These are phyloP conservation scores for Habropoda laboriosa DNA, from an alignment of 1,140 invertebrate genomes.

Conservation along the genomic window DNA sequence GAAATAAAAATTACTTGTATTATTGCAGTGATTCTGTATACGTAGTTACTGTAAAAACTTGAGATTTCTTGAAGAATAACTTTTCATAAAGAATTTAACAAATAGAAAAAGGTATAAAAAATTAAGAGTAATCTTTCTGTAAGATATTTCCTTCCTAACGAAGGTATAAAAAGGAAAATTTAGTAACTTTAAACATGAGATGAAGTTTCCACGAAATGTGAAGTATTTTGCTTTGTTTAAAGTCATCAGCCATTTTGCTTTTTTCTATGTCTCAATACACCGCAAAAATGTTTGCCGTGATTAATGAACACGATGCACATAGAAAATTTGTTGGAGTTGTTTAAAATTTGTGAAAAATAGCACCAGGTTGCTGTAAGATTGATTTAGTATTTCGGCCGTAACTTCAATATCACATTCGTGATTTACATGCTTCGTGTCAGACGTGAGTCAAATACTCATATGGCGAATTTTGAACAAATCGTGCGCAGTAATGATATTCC, in stretches of 20 bases:
- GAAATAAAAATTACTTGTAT: not conserved
- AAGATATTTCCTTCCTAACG: not conserved
- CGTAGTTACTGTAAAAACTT: not conserved
- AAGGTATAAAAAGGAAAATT: not conserved
- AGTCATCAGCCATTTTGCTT: not conserved
- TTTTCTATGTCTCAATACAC: not conserved
- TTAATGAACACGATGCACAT: not conserved
- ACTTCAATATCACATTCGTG: constrained; percentile 18
- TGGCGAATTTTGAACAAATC: constrained; percentile 26
- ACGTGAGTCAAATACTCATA: constrained; percentile 4
- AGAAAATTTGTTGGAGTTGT: not conserved
- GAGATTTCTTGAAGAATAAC: not conserved
- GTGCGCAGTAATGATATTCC: constrained; percentile 11
- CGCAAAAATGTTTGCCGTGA: not conserved
- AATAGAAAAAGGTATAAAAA: not conserved
- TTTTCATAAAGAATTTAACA: not conserved
- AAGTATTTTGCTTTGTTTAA: not conserved
- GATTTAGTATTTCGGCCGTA: not conserved
- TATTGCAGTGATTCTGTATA: not conserved
- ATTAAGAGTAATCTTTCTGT: not conserved
- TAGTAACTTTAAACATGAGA: not conserved
- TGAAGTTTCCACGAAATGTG: not conserved
- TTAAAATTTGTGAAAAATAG: not conserved
- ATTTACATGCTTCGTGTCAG: constrained; percentile 12
- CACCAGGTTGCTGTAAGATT: not conserved